Conservation (phyloP, 2,797 vertebrate genomes). For the Gouania willdenowi region DNA sequence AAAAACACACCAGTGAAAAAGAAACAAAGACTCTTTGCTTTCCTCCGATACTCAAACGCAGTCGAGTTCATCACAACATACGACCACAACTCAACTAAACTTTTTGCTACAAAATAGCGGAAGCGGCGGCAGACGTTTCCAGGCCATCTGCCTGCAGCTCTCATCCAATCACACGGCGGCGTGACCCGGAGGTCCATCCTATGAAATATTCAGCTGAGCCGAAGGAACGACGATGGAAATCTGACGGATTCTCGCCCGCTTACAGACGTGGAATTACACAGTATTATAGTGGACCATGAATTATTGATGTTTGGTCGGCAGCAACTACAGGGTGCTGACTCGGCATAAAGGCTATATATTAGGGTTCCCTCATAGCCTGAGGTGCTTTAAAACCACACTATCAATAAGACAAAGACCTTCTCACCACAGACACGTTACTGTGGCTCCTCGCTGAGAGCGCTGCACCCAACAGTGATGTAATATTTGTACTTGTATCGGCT, state of each 20-base stretch:
- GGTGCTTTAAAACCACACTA: too few species aligned
- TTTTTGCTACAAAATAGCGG: slow-evolving; percentile 50
- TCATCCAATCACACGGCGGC: slow-evolving; percentile 60
- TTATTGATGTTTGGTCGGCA: slow-evolving; percentile 66
- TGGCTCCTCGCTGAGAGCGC: too few species aligned
- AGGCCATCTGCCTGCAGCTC: slow-evolving; percentile 40
- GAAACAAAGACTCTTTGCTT: slow-evolving; percentile 15
- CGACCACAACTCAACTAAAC: too few species aligned
- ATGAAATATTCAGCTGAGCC: slow-evolving; percentile 66
- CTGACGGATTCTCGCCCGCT: slow-evolving; percentile 57
- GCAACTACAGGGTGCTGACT: slow-evolving; percentile 22
- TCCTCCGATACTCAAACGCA: slow-evolving; percentile 27
- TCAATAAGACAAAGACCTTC: too few species aligned
- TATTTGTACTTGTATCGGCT: slow-evolving; percentile 40
- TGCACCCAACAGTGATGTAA: slow-evolving; percentile 34
- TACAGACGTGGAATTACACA: slow-evolving; percentile 62
- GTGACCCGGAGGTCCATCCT: slow-evolving; percentile 57
- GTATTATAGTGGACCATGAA: slow-evolving; percentile 60
- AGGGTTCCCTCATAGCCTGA: slow-evolving; percentile 17
- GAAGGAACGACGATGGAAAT: slow-evolving; percentile 60
- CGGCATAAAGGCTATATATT: slow-evolving; percentile 16
- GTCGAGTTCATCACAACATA: slow-evolving; percentile 63
- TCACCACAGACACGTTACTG: too few species aligned
- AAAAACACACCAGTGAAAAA: slow-evolving; percentile 1
- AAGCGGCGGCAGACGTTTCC: slow-evolving; percentile 40